Base-by-base conservation (phyloP, 1,140 invertebrate genomes). In the Drosophila asahinai region DNA sequence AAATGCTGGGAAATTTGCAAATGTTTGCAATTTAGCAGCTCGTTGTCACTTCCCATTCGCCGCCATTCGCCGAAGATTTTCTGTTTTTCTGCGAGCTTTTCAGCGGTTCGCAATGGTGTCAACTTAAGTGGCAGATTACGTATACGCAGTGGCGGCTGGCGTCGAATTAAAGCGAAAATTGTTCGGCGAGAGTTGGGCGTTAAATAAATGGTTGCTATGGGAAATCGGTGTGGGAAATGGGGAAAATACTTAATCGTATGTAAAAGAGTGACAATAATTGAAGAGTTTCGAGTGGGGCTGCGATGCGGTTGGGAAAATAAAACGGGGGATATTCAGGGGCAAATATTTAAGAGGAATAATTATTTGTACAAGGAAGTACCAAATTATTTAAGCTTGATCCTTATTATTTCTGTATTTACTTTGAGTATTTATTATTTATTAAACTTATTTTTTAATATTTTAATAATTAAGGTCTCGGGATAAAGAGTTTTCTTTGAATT, bases 21-120 rank as follows among this genome's bases (percentile, higher is more conserved):
- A 87, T 70, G 80, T 87, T 80, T 77, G 76, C 80, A 76, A 71
- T 76, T 79, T 77, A 77, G 66, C 77, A 73, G 63, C 54, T 77
- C 62, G 59, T 77, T 77, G 55, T 71, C 66, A 51, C 52, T 30
- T 42, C 22, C 14, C 60, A 22, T n/a, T 40, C 8, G 3, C 19
- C 1, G 8, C 12, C 9, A 47, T 22, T 15, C 27, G 19, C 49
- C 12, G 17, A 60, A 60, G 54, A 65, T 66, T 36, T 30, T 25
- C 27, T 22, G 17, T 42, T 42, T 57, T 19, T 40, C n/a, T 57
- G 40, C 33, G 55, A 33, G 58, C 19, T 66, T 62, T 62, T 66
- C 14, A 48, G 61, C 67, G 40, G 38, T 71, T 68, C 49, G 49
- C 36, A 75, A 75, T 75, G 51, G 70, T 75, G 72, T 74, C 72